Percentiles rank a stretch among this genome's conserved stretches.
Evolutionary conservation across 1,140 invertebrate genomes (phyloP).

Genomic region (Nasonia longicornis): DNA sequence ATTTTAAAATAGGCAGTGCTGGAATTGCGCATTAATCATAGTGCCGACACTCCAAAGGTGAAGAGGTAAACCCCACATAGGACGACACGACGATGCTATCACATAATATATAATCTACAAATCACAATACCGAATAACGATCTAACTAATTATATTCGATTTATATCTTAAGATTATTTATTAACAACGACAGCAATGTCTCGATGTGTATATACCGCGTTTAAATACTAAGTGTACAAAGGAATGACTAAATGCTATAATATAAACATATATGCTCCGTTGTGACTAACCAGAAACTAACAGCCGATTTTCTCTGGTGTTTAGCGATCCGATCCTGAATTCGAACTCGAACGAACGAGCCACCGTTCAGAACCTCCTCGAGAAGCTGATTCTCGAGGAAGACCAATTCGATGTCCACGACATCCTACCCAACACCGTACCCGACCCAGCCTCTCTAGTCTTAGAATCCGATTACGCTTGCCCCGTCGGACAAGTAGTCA

Average conservation of each 20-base stretch:
- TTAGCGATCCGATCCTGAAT: slow-evolving; percentile 90
- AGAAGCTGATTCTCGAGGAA: slow-evolving; percentile 90
- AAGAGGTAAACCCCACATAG: slow-evolving; percentile 33
- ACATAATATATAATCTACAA: slow-evolving; percentile 10
- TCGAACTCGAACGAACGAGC: slow-evolving; percentile 88
- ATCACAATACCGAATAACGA: slow-evolving; percentile 14
- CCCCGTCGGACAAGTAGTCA: slow-evolving; percentile 91
- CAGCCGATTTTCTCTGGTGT: slow-evolving; percentile 48
- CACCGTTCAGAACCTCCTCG: slow-evolving; percentile 83
- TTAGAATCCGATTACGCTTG: slow-evolving; percentile 93
- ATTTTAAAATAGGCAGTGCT: slow-evolving; percentile 21
- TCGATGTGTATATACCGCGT: background rate
- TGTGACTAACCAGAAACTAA: background rate
- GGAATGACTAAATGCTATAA: background rate
- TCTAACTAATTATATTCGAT: slow-evolving; percentile 33
- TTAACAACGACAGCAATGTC: slow-evolving; percentile 10
- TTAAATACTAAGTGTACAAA: background rate
- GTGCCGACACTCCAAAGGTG: background rate
- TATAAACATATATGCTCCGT: background rate
- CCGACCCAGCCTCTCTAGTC: slow-evolving; percentile 88
- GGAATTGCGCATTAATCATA: slow-evolving; percentile 8
- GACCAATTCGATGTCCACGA: slow-evolving; percentile 93
- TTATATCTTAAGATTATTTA: slow-evolving; percentile 5
- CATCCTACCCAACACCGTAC: slow-evolving; percentile 92
- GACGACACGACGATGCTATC: slow-evolving; percentile 30